phyloP scores from a whole-genome alignment of 2,797 vertebrate genomes.

The Anguilla megastoma region DNA sequence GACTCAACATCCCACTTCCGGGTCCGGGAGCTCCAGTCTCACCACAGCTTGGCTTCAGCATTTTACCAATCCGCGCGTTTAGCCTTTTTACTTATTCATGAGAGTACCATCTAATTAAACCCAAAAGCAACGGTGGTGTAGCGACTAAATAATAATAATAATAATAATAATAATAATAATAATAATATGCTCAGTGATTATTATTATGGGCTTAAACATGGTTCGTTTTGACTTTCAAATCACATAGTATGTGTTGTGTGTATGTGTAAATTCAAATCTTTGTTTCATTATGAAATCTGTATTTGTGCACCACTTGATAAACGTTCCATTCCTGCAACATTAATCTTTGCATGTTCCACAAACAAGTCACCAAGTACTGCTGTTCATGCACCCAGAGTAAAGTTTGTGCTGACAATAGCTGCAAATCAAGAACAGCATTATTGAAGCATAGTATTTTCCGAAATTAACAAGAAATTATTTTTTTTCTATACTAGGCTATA shows the following conservation, averaged over 20 bases:
- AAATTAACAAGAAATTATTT: not conserved
- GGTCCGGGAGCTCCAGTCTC: conserved; percentile 62
- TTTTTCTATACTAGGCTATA: not conserved
- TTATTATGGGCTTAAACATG: not conserved
- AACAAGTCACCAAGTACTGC: not conserved
- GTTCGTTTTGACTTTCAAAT: not conserved
- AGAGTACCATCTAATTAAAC: not conserved
- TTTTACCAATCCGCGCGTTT: conserved; percentile 22
- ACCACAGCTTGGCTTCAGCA: conserved; percentile 15
- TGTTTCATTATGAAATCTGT: not conserved
- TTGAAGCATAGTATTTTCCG: not conserved
- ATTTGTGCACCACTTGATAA: not conserved
- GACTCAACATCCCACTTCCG: conserved; percentile 86
- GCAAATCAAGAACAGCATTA: not conserved
- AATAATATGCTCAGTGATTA: not conserved
- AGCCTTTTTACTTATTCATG: conserved; percentile 18
- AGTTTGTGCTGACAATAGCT: not conserved
- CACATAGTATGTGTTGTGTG: not conserved
- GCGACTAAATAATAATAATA: not conserved
- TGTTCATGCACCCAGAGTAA: not conserved
- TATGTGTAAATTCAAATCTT: not conserved
- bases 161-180: not conserved
- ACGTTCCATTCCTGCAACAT: not conserved
- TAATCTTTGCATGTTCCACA: not conserved
- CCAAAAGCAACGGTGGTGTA: not conserved